Percentiles rank a stretch among this genome's conserved stretches.
phyloP scores from a whole-genome alignment of 2,113 vertebrate genomes.

The Crypturellus undulatus region DNA sequence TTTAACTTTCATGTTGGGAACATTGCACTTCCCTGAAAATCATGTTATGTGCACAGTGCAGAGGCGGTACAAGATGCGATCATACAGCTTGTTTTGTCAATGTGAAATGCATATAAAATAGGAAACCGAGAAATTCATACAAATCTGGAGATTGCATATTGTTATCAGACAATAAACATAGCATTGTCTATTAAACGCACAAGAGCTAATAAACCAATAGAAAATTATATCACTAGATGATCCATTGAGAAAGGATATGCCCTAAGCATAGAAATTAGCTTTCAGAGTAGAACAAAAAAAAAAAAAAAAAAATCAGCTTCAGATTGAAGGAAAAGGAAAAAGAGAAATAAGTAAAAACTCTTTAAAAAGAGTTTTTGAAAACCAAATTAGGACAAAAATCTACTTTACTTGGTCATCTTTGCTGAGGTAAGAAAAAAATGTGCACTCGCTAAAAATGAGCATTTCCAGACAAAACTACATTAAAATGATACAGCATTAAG shows the following conservation, averaged over 20 bases:
- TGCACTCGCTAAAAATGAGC: neutral
- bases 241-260: neutral
- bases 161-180: neutral
- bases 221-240: neutral
- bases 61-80: neutral
- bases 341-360: neutral
- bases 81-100: neutral
- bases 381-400: neutral
- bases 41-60: neutral
- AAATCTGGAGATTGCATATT: neutral
- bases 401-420: neutral
- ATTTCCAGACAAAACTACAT: neutral
- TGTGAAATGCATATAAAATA: neutral
- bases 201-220: neutral
- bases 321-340: neutral
- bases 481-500: neutral
- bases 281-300: neutral
- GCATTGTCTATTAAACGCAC: neutral
- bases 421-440: neutral
- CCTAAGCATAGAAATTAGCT: neutral
- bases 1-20: neutral
- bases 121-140: neutral
- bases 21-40: conserved; percentile 18
- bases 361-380: rapidly evolving
- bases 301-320: neutral